phyloP scores from a whole-genome alignment of 2,113 vertebrate species.

The Jacana jacana region DNA sequence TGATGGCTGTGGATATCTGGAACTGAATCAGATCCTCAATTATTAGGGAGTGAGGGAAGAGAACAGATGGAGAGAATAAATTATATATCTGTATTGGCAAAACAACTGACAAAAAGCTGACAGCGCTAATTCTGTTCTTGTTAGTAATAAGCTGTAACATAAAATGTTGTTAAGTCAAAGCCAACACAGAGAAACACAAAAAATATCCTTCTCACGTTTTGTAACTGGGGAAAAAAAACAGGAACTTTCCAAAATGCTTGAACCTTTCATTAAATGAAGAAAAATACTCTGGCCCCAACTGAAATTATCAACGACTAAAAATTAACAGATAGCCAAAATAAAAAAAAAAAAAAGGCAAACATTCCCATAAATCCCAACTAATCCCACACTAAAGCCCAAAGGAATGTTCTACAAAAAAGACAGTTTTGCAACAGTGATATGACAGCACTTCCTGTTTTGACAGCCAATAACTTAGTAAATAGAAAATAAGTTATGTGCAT shows the following conservation, averaged over 20 bases:
- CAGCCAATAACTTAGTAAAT: neutral
- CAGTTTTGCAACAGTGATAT: neutral
- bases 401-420: neutral
- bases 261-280: neutral
- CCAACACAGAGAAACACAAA: neutral
- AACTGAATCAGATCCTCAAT: conserved; percentile 3
- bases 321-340: neutral
- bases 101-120: conserved; percentile 27
- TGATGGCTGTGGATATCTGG: neutral
- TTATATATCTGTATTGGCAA: neutral
- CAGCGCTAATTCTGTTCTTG: neutral
- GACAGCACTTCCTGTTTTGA: neutral
- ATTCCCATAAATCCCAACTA: neutral
- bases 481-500: neutral
- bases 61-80: conserved; percentile 32
- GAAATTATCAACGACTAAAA: neutral
- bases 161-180: neutral
- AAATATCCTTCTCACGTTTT: neutral
- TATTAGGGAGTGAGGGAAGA: conserved; percentile 9
- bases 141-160: neutral
- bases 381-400: neutral
- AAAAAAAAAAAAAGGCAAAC: neutral
- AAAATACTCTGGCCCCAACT: neutral
- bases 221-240: neutral
- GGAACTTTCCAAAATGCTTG: neutral